Evolutionary conservation across 1,140 invertebrate species (phyloP).

Genomic region (Asbolus verrucosus): DNA sequence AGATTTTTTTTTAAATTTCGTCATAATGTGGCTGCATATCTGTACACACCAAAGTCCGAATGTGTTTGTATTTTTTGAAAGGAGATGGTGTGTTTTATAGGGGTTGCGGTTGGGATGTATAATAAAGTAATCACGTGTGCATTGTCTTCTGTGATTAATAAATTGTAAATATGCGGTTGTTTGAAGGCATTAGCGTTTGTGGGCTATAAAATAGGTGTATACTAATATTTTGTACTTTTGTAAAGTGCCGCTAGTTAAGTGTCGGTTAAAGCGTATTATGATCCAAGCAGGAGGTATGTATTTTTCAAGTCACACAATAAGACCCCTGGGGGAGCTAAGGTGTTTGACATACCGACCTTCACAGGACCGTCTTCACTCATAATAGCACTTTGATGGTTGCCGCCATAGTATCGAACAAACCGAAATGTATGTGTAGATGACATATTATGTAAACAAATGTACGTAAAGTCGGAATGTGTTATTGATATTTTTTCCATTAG

Average conservation of each 20-base stretch:
- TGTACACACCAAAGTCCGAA: too few relatives aligned
- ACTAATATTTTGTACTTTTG: conserved; percentile 49
- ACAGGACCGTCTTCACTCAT: conserved; percentile 49
- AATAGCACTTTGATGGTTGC: conserved; percentile 40
- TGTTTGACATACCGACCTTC: conserved; percentile 55
- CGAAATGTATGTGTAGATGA: conserved; percentile 16
- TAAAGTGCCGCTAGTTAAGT: conserved; percentile 50
- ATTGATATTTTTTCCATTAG: conserved; percentile 15
- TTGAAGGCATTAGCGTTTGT: conserved; percentile 17
- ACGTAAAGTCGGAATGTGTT: neutral
- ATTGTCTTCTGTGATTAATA: conserved; percentile 22
- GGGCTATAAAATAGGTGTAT: conserved; percentile 50
- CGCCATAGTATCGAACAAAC: conserved; percentile 15
- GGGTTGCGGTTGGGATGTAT: neutral
- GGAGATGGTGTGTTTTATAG: too few relatives aligned
- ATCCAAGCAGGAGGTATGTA: conserved; percentile 55
- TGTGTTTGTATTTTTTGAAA: too few relatives aligned
- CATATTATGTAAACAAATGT: conserved; percentile 39
- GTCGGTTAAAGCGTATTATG: conserved; percentile 56
- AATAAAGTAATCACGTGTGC: conserved; percentile 11
- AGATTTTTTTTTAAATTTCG: too few relatives aligned
- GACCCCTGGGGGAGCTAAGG: conserved; percentile 47
- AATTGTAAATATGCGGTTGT: conserved; percentile 25
- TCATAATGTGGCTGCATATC: too few relatives aligned
- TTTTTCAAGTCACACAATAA: conserved; percentile 55